A percentile compares a stretch with the other conserved stretches of the same genome.
phyloP scores from a whole-genome alignment of 2,888 invertebrate species.

The Cryptophagus acutangulus region DNA sequence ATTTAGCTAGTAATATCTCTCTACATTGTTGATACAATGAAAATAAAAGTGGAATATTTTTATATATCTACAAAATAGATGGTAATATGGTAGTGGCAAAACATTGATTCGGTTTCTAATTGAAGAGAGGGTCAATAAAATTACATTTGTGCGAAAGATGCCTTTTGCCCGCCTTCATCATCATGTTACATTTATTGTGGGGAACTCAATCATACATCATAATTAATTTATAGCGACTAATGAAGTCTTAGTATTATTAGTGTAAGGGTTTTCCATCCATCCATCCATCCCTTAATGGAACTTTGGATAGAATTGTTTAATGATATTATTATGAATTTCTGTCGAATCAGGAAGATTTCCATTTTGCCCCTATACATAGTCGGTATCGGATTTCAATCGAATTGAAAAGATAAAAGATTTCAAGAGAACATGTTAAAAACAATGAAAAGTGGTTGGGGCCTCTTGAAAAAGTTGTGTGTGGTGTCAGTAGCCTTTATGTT shows the following conservation, averaged over 20 bases:
- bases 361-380: not conserved
- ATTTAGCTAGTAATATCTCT: no score
- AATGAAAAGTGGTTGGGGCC: constrained; percentile 37
- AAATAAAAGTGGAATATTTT: no score
- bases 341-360: not conserved
- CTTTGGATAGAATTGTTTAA: constrained; percentile 7
- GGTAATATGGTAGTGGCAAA: no score
- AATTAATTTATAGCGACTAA: constrained; percentile 48
- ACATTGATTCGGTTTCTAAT: no score
- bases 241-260: constrained; percentile 33
- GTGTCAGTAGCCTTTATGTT: constrained; percentile 31
- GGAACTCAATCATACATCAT: constrained; percentile 48
- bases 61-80: no score
- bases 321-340: constrained; percentile 1
- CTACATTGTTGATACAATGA: no score
- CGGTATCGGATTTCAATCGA: constrained; percentile 36
- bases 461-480: constrained; percentile 27
- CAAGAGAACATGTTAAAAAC: constrained; percentile 43
- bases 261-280: constrained; percentile 4
- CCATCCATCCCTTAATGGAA: constrained; percentile 4
- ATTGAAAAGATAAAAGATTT: constrained; percentile 33
- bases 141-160: no score
- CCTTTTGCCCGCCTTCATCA: constrained; percentile 19
- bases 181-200: constrained; percentile 39
- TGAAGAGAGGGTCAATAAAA: no score